Conservation (phyloP, 2,113 vertebrate genomes). For the Mus spicilegus region DNA sequence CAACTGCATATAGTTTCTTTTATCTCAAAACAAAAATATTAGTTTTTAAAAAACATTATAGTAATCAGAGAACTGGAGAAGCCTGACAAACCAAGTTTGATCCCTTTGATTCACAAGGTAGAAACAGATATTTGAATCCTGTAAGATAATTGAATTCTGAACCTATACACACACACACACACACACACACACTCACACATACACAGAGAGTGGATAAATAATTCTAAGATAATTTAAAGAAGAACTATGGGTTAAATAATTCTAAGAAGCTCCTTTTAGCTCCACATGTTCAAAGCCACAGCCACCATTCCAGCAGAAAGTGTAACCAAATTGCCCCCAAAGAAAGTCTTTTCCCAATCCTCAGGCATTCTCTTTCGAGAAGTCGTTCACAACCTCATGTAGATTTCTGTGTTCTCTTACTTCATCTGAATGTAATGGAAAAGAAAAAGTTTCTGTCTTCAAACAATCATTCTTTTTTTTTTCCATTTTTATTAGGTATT, state of each 20-base stretch:
- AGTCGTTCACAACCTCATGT: not conserved
- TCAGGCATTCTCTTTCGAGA: not conserved
- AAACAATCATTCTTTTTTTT: not conserved
- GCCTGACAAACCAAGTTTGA: not conserved
- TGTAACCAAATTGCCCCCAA: not conserved
- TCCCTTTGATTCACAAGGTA: not conserved
- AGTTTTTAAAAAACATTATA: not conserved
- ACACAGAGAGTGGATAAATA: too few relatives aligned
- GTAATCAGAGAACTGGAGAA: not conserved
- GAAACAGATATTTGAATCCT: not conserved
- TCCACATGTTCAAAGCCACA: not conserved
- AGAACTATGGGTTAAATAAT: not conserved
- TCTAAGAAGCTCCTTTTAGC: not conserved
- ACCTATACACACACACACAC: not conserved
- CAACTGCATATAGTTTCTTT: not conserved
- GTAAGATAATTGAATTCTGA: not conserved
- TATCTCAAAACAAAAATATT: not conserved
- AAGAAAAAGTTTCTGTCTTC: not conserved
- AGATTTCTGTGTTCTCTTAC: not conserved
- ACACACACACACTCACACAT: not conserved
- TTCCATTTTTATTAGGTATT: too few relatives aligned
- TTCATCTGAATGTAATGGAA: slow-evolving; percentile 30
- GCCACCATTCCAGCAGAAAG: not conserved
- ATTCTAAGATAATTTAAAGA: not conserved
- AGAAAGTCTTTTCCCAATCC: not conserved